Evolutionary conservation across 2,888 invertebrate genomes (phyloP), one percentile per base, ranked within the genome.

Genomic region (Idaea dimidiata): DNA sequence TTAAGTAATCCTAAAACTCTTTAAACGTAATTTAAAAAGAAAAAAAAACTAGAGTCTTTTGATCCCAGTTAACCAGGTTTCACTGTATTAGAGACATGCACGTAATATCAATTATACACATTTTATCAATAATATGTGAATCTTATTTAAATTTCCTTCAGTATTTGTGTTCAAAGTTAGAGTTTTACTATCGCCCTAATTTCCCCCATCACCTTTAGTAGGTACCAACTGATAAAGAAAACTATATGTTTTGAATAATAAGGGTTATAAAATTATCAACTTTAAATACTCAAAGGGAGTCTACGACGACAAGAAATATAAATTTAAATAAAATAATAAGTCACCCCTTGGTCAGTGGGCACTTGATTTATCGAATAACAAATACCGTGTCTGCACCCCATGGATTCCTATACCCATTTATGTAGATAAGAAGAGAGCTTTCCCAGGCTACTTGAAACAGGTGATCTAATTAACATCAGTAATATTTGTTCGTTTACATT

Each of bases 231-330:
- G 14, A 43, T 43, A 43, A 10, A 43, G 43, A 14, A 14, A 43
- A 43, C 54, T n/a, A 17, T 53, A 16, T 18, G n/a, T 16, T 59
- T 54, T 74, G 77, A 67, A 77, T 79, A 76, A 64, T 60, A 10
- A 14, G 14, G 14, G 43, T 43, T 8, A 43, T 10, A 43, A 10
- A 33, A 43, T 10, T 43, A 10, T 43, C 43, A 43, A 43, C 14
- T 43, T 7, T 14, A 43, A 43, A 43, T 43, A 1, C 10, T 43
- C 43, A 14, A 43, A 8, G 10, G 10, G 0, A 43, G 14, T 10
- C 43, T 32, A 32, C 32, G 10, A 32, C 32, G 32, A 32, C n/a
- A n/a, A n/a, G n/a, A n/a, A n/a, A n/a, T n/a, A n/a, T n/a, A n/a
- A n/a, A n/a, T n/a, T n/a, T n/a, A n/a, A n/a, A n/a, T n/a, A n/a